Evolutionary conservation across 2,113 vertebrate genomes (phyloP).

Genomic region (Mirza zaza): DNA sequence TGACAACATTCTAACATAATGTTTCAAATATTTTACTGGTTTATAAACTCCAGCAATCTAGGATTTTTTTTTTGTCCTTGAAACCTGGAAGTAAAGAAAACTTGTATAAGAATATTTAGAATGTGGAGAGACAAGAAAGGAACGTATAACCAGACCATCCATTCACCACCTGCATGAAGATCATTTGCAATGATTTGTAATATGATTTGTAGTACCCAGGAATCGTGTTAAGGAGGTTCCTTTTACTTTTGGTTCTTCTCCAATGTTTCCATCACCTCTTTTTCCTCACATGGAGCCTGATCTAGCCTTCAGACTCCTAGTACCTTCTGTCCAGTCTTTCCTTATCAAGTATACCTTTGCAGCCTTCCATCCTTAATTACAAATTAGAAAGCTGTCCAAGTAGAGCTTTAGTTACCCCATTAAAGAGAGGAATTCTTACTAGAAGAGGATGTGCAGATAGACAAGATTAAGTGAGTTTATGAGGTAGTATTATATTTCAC

Average conservation of each 20-base stretch:
- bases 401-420: background rate
- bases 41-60: background rate
- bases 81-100: background rate
- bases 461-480: constrained; percentile 21
- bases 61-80: background rate
- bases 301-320: background rate
- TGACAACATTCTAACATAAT: background rate
- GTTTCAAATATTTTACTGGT: background rate
- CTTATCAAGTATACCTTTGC: background rate
- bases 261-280: background rate
- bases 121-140: background rate
- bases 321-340: background rate
- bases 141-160: background rate
- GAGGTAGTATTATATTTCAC: background rate
- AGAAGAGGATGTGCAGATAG: background rate
- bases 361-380: background rate
- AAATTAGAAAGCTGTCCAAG: background rate
- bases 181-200: background rate
- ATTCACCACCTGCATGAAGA: background rate
- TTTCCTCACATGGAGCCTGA: background rate
- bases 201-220: background rate
- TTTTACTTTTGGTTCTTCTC: background rate
- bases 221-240: background rate
- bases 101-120: background rate
- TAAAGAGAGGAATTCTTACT: background rate